phyloP scores from a whole-genome alignment of 2,888 invertebrate genomes.

The Macrosoma leucophasiata region DNA sequence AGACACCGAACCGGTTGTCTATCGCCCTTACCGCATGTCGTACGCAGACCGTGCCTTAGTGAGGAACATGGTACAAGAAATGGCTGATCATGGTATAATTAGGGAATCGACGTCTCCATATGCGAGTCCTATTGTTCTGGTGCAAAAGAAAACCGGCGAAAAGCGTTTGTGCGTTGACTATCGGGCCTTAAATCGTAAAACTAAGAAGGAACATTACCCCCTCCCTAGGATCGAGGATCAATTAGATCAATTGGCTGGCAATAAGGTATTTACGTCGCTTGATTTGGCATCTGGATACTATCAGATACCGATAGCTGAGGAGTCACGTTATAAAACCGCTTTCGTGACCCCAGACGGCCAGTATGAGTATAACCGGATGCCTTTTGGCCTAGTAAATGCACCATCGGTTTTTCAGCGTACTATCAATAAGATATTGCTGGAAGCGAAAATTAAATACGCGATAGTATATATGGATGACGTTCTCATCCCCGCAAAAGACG shows the following conservation, averaged over 20 bases:
- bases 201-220: conserved; percentile 23
- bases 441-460: conserved; percentile 17
- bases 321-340: conserved; percentile 35
- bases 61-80: conserved; percentile 21
- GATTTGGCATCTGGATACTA: conserved; percentile 24
- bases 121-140: conserved; percentile 28
- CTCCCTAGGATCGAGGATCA: conserved; percentile 26
- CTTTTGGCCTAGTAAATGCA: conserved; percentile 43
- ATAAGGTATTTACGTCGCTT: conserved; percentile 14
- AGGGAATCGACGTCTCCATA: conserved; percentile 25
- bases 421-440: conserved; percentile 30
- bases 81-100: conserved; percentile 19
- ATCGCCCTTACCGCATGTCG: conserved; percentile 25
- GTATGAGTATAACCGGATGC: conserved; percentile 39
- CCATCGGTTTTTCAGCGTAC: conserved; percentile 40
- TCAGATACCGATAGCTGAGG: conserved; percentile 29
- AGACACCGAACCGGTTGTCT: conserved; percentile 20
- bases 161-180: conserved; percentile 27
- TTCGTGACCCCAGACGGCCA: conserved; percentile 43
- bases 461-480: conserved; percentile 24
- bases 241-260: conserved; percentile 16
- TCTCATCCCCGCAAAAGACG: conserved; percentile 11
- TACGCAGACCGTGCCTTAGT: conserved; percentile 18
- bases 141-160: conserved; percentile 25
- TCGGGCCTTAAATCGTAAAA: conserved; percentile 21